Evolutionary conservation across 2,113 vertebrate species (phyloP).

Genomic region (Oreochromis aureus): DNA sequence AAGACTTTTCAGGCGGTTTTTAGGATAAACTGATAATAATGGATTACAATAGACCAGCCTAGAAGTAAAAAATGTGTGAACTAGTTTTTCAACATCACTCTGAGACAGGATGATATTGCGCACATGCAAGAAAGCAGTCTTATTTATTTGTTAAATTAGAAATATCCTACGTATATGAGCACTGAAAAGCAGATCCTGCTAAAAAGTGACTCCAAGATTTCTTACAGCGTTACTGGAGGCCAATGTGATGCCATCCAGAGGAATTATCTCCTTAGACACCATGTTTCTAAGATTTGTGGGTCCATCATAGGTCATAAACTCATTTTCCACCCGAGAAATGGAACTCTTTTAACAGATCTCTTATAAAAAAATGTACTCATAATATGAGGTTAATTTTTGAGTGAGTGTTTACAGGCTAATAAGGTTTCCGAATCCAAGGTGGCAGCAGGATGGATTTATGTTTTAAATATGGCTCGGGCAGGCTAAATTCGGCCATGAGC

Average conservation of each 20-base stretch:
- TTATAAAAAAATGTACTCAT: not conserved
- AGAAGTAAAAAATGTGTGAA: not conserved
- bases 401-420: not conserved
- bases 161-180: not conserved
- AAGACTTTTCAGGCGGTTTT: not conserved
- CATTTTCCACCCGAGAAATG: not conserved
- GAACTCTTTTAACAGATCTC: not conserved
- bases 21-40: not conserved
- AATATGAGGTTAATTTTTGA: not conserved
- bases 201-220: not conserved
- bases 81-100: not conserved
- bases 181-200: not conserved
- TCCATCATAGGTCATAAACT: not conserved
- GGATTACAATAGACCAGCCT: not conserved
- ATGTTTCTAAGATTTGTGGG: not conserved
- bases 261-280: not conserved
- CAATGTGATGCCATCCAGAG: not conserved
- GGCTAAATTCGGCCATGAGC: not conserved
- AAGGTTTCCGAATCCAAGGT: not conserved
- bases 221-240: not conserved
- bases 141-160: not conserved
- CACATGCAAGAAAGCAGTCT: not conserved
- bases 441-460: not conserved
- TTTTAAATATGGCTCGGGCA: constrained; percentile 6
- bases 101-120: not conserved